phyloP scores from a whole-genome alignment of 2,888 invertebrate genomes.

The Theodoxus fluviatilis region DNA sequence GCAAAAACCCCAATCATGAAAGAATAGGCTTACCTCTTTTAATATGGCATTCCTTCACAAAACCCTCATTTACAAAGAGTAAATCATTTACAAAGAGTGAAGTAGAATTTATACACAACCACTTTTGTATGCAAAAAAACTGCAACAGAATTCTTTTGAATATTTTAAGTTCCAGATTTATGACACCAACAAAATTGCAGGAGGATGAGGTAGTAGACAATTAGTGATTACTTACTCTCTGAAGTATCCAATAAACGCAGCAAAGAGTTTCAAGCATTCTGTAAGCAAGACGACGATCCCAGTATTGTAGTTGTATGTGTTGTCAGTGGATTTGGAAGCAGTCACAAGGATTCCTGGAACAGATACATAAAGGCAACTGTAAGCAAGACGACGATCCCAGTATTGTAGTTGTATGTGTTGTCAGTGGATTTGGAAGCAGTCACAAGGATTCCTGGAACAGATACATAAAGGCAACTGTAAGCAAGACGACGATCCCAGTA shows the following conservation, averaged over 20 bases:
- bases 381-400: constrained; percentile 81
- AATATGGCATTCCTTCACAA: too few species aligned
- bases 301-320: constrained; percentile 83
- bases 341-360: constrained; percentile 87
- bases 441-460: constrained; percentile 82
- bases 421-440: constrained; percentile 85
- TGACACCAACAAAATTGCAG: too few species aligned
- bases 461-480: constrained; percentile 71
- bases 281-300: constrained; percentile 84
- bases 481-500: constrained; percentile 81
- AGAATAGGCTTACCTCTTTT: too few species aligned
- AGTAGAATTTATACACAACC: too few species aligned
- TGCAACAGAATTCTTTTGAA: too few species aligned
- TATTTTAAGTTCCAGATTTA: too few species aligned
- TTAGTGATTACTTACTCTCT: constrained; percentile 60
- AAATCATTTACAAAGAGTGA: too few species aligned
- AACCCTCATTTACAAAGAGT: too few species aligned
- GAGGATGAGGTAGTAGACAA: neutral
- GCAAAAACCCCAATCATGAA: too few species aligned
- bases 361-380: constrained; percentile 69
- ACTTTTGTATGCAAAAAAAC: too few species aligned
- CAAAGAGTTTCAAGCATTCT: constrained; percentile 82
- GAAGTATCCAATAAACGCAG: constrained; percentile 74
- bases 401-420: constrained; percentile 83
- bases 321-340: constrained; percentile 83